phyloP scores from a whole-genome alignment of 2,797 vertebrate genomes.

The Martes flavigula region DNA sequence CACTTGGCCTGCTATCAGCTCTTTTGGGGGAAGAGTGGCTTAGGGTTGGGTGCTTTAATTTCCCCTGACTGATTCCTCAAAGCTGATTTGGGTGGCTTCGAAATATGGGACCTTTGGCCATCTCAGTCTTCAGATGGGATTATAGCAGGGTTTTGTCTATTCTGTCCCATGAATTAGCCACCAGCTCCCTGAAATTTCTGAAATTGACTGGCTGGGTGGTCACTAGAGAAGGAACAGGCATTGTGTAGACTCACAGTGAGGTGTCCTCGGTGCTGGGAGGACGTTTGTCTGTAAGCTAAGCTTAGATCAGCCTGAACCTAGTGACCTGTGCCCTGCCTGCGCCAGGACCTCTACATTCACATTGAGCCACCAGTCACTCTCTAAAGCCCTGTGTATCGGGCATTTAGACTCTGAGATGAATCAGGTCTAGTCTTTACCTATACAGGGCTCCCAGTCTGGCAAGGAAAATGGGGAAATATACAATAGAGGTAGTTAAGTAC shows the following conservation, averaged over 20 bases:
- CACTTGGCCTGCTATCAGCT: not conserved
- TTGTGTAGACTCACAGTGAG: not conserved
- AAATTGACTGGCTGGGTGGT: not conserved
- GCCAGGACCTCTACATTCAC: not conserved
- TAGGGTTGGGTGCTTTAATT: not conserved
- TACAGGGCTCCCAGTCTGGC: not conserved
- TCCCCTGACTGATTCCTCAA: not conserved
- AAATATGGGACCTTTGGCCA: slow-evolving; percentile 6
- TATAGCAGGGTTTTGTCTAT: not conserved
- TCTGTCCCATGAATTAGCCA: not conserved
- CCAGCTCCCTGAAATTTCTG: slow-evolving; percentile 10
- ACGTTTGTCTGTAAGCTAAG: not conserved
- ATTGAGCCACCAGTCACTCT: not conserved
- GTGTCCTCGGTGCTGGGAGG: not conserved
- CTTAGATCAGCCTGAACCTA: not conserved
- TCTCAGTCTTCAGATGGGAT: slow-evolving; percentile 19
- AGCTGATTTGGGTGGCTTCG: slow-evolving; percentile 7
- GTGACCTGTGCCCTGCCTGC: not conserved
- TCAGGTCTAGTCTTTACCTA: slow-evolving; percentile 6
- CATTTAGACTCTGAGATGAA: not conserved
- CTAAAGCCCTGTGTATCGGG: not conserved
- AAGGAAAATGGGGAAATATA: not conserved
- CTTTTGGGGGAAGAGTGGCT: not conserved
- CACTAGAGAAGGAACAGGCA: not conserved
- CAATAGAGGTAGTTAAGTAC: not conserved